Percentiles rank a stretch among this genome's conserved stretches.
Evolutionary conservation across 2,888 invertebrate species (phyloP).

Genomic region (Aphidoletes aphidimyza): DNA sequence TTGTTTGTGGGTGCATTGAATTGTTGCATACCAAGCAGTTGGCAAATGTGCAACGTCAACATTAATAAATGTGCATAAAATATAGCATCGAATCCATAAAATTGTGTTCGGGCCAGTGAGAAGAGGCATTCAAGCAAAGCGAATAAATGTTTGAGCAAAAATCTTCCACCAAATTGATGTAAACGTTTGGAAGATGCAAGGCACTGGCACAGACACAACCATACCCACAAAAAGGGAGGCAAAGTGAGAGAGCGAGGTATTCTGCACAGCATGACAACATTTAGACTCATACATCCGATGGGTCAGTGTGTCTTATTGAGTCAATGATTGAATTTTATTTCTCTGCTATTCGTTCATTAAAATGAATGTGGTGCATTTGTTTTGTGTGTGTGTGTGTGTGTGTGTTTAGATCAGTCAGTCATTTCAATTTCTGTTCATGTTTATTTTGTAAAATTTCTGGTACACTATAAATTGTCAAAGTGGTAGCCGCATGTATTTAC

Average conservation of each 20-base stretch:
- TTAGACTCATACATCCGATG: not conserved
- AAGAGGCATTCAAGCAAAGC: not conserved
- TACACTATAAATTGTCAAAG: too few relatives aligned
- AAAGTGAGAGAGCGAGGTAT: too few relatives aligned
- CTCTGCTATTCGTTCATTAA: too few relatives aligned
- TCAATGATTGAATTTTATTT: too few relatives aligned
- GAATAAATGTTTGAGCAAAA: constrained; percentile 10
- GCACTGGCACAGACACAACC: too few relatives aligned
- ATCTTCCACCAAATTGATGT: not conserved
- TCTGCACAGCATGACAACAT: too few relatives aligned
- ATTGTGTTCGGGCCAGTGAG: not conserved
- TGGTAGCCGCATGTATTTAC: too few relatives aligned
- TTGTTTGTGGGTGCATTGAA: constrained; percentile 26
- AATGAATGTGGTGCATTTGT: too few relatives aligned
- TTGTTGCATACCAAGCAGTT: constrained; percentile 18
- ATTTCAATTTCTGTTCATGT: too few relatives aligned
- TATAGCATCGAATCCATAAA: not conserved
- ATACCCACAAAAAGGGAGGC: not conserved
- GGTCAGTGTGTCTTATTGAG: not conserved
- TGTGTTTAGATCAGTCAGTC: too few relatives aligned
- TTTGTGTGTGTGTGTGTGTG: too few relatives aligned
- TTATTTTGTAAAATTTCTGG: too few relatives aligned
- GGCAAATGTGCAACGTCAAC: constrained; percentile 18
- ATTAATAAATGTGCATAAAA: constrained; percentile 47
- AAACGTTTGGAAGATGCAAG: not conserved